Conservation (phyloP, 92 coral and sea anemone species). For the Epizoanthus ramosus region DNA sequence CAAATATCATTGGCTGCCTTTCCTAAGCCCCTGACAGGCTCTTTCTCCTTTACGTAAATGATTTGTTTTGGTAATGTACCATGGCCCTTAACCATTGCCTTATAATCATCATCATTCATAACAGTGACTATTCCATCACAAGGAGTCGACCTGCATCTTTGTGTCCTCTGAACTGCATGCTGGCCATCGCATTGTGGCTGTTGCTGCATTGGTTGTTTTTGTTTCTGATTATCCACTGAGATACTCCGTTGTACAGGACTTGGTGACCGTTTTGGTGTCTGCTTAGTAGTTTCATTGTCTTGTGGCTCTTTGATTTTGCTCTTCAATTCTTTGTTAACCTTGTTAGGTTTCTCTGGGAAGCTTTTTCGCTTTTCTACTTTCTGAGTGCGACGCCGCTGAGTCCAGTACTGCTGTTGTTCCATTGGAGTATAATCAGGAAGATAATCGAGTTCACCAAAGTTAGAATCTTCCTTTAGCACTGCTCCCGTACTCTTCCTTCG, state of each 20-base stretch:
- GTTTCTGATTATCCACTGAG: neutral
- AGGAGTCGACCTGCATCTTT: slow-evolving; percentile 34
- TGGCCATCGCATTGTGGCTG: neutral
- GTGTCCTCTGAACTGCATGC: slow-evolving; percentile 8
- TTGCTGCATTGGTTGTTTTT: neutral
- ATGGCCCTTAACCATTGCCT: slow-evolving; percentile 17
- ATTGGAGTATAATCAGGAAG: slow-evolving; percentile 41
- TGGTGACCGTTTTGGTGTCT: neutral
- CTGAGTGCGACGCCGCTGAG: slow-evolving; percentile 34
- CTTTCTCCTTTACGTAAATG: slow-evolving; percentile 30
- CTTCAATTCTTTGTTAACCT: slow-evolving; percentile 1
- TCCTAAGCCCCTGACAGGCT: slow-evolving; percentile 21
- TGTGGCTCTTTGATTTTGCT: neutral
- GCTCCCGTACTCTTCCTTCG: slow-evolving; percentile 41
- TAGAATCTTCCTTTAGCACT: slow-evolving; percentile 7
- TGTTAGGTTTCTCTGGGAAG: slow-evolving; percentile 21
- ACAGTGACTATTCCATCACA: slow-evolving; percentile 11
- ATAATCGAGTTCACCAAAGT: slow-evolving; percentile 31
- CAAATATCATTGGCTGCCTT: neutral
- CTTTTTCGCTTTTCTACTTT: slow-evolving; percentile 22
- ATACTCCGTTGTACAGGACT: neutral
- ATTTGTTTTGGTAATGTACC: slow-evolving; percentile 23
- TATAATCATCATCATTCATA: slow-evolving; percentile 24
- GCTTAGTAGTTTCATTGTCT: neutral
- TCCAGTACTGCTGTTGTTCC: slow-evolving; percentile 43